Conservation (phyloP, 2,113 vertebrate species). For the Hucho hucho region DNA sequence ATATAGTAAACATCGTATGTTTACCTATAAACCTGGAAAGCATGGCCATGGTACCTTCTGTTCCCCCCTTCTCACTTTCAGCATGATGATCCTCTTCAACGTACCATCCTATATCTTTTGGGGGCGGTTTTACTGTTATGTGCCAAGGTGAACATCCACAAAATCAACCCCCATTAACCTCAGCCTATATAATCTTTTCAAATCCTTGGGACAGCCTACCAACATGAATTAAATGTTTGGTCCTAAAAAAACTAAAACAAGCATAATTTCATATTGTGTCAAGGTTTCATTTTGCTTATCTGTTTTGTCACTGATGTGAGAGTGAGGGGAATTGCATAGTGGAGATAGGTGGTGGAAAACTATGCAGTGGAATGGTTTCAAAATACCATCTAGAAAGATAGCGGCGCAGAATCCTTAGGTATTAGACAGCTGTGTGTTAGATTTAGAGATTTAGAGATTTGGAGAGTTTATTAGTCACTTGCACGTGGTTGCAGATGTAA, state of each 20-base stretch:
- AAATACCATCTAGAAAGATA: background rate
- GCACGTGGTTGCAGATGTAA: too few relatives aligned
- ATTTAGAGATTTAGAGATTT: too few relatives aligned
- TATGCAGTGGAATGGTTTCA: background rate
- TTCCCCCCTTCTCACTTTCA: slow-evolving; percentile 5
- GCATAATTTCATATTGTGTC: too few relatives aligned
- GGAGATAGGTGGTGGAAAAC: background rate
- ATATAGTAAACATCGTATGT: background rate
- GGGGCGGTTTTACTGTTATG: background rate
- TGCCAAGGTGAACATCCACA: background rate
- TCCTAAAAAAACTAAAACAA: too few relatives aligned
- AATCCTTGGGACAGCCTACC: background rate
- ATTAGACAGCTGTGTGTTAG: background rate
- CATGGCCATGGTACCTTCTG: background rate
- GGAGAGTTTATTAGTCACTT: too few relatives aligned
- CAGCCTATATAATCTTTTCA: background rate
- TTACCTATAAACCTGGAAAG: background rate
- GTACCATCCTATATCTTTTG: background rate
- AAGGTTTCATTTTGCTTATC: too few relatives aligned
- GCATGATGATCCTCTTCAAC: slow-evolving; percentile 6
- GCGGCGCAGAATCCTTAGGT: background rate
- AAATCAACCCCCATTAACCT: background rate
- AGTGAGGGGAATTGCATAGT: background rate
- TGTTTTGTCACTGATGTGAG: too few relatives aligned
- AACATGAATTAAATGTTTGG: too few relatives aligned